Evolutionary conservation across 2,888 invertebrate species (phyloP).

Genomic region (Callyntrura sp.): DNA sequence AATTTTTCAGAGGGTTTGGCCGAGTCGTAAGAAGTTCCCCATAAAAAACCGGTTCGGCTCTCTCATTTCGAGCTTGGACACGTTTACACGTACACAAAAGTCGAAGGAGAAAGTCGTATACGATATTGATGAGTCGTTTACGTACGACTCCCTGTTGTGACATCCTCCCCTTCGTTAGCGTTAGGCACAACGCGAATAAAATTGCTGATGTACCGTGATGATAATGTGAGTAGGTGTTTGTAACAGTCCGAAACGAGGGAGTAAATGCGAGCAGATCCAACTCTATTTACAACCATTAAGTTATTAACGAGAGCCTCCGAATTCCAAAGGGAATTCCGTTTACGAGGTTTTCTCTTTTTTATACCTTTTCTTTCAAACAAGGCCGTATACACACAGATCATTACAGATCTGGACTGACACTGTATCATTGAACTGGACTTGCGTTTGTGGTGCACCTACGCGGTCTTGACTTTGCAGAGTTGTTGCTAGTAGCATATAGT

Average conservation of each 20-base stretch:
- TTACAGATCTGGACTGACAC: background rate
- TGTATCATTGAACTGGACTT: background rate
- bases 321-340: conserved; percentile 61
- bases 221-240: background rate
- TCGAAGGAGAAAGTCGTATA: background rate
- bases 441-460: too few relatives aligned
- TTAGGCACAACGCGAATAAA: conserved; percentile 28
- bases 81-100: too few relatives aligned
- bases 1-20: background rate
- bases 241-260: background rate
- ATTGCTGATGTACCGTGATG: background rate
- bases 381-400: conserved; percentile 27
- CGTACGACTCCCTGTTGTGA: conserved; percentile 36
- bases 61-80: too few relatives aligned
- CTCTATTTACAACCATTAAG: conserved; percentile 65
- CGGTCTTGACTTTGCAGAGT: background rate
- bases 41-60: background rate
- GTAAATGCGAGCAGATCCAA: conserved; percentile 39
- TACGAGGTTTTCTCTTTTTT: conserved; percentile 37
- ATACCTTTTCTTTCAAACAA: conserved; percentile 18
- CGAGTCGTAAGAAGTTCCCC: background rate
- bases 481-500: background rate
- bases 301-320: conserved; percentile 64
- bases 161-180: conserved; percentile 17
- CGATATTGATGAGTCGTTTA: background rate